Evolutionary conservation across 2,888 invertebrate species (phyloP), one percentile per base, ranked within the genome.

Genomic region (Ferrisia virgata): DNA sequence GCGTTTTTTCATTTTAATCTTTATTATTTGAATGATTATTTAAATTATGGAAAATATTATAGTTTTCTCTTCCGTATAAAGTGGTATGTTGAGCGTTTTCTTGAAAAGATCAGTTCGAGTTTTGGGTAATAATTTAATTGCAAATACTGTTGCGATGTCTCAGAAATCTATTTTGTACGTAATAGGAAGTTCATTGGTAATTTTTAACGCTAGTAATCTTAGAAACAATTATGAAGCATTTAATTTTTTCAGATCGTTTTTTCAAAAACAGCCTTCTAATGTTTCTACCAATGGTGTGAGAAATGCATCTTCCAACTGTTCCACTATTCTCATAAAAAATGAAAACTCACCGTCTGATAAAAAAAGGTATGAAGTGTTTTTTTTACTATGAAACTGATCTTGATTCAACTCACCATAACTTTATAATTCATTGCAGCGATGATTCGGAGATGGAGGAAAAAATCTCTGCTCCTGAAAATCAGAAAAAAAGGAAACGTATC

Each of bases 91-190:
- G 18, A 76, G 36, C 36, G 72, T 36, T 1, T 36, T 33, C 18
- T 76, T 22, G 3, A 76, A 22, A 22, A 33, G 15, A 18, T 18
- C 25, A 25, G 25, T 76, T 6, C 33, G 33, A 18, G 1, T 9
- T 18, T 18, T 76, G 8, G 18, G 11, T 18, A 76, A 1, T 18
- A 36, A 36, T 11, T 36, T 76, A 8, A 36, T 18, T 9, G 4
- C 18, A 8, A 36, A 79, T 47, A n/a, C 22, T 28, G 9, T 8
- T 13, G 69, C 9, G 0, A 69, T 82, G 82, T 69, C 69, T 58
- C 82, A 82, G 28, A 82, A 82, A 69, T 82, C 82, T 39, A 58
- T 82, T 39, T n/a, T 69, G 82, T 82, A 39, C 22, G 82, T 82
- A 33, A 13, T 18, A n/a, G n/a, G n/a, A n/a, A n/a, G 18, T 69